Conservation (phyloP, 2,797 vertebrate genomes). For the Bufotes viridis region DNA sequence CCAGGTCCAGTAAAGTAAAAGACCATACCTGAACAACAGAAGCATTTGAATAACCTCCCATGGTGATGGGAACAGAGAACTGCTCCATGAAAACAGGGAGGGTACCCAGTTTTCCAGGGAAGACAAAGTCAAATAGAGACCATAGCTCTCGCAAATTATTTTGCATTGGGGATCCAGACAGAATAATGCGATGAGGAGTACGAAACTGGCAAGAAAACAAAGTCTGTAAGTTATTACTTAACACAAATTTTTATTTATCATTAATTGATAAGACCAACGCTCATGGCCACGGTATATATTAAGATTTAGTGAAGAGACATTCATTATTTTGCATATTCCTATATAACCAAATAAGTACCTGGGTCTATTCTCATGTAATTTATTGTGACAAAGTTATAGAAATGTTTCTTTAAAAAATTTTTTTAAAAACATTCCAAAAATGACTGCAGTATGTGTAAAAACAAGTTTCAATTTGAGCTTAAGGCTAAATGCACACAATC, state of each 20-base stretch:
- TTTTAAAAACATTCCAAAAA: too few species aligned
- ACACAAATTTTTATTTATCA: neutral
- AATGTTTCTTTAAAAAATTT: too few species aligned
- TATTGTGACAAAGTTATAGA: too few species aligned
- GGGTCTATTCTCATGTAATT: too few species aligned
- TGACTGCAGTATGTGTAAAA: too few species aligned
- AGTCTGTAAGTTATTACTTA: neutral
- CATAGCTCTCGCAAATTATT: constrained; percentile 97
- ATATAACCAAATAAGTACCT: too few species aligned
- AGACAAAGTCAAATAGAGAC: constrained; percentile 97
- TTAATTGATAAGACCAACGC: too few species aligned
- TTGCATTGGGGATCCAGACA: constrained; percentile 97
- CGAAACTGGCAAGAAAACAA: constrained; percentile 80
- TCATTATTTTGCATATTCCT: too few species aligned
- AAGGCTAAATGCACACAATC: too few species aligned
- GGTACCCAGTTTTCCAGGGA: constrained; percentile 93
- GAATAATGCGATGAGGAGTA: constrained; percentile 94
- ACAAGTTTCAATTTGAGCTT: too few species aligned
- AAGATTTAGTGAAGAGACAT: neutral
- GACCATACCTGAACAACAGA: constrained; percentile 91
- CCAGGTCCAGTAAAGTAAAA: neutral
- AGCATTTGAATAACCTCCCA: constrained; percentile 97
- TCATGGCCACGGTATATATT: neutral
- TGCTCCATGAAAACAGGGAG: constrained; percentile 98
- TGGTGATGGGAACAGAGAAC: constrained; percentile 97